Evolutionary conservation across 2,113 vertebrate species (phyloP).

Genomic region (Propithecus coquereli): DNA sequence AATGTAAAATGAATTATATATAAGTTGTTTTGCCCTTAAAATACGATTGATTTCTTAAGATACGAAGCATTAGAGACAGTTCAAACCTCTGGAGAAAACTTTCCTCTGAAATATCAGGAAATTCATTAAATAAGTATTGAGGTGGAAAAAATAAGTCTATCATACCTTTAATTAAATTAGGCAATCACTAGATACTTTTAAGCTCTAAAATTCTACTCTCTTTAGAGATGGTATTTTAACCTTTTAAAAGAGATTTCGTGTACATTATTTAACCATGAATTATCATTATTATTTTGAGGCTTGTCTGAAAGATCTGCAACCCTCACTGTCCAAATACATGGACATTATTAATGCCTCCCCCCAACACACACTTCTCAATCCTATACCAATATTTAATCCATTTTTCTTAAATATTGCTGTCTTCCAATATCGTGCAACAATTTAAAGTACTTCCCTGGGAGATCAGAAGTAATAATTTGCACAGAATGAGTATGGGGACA

Average conservation of each 20-base stretch:
- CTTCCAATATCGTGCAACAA: neutral
- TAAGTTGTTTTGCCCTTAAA: neutral
- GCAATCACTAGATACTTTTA: neutral
- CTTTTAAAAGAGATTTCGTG: neutral
- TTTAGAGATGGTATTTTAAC: neutral
- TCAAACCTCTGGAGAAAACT: neutral
- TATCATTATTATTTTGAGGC: neutral
- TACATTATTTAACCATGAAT: neutral
- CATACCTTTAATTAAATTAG: neutral
- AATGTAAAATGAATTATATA: neutral
- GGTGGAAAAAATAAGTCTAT: neutral
- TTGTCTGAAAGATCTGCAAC: neutral
- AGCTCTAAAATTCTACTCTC: neutral
- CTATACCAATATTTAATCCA: neutral
- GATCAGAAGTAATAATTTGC: neutral
- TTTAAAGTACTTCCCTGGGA: neutral
- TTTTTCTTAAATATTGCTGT: neutral
- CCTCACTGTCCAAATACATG: neutral
- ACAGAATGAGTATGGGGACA: neutral
- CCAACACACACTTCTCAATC: neutral
- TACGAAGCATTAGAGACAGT: neutral
- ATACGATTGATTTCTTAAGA: neutral
- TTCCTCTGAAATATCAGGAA: conserved; percentile 22
- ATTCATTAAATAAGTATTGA: neutral
- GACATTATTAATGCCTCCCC: neutral